These are phyloP conservation scores for Drosophila bocki DNA, from an alignment of 1,140 invertebrate genomes.

Conservation along the genomic window DNA sequence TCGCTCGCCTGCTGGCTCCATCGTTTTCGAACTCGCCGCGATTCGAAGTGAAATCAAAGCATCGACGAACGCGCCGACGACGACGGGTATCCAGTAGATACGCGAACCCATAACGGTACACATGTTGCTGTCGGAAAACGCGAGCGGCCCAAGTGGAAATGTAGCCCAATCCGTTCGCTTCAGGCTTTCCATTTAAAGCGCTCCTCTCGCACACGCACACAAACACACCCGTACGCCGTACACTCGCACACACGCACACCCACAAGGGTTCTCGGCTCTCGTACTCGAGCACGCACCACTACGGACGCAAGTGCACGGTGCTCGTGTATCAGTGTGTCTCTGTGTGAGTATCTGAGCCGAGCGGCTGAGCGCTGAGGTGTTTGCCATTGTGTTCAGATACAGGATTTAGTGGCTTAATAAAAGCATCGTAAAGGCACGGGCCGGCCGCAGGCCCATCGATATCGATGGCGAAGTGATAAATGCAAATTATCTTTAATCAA, in stretches of 20 bases:
- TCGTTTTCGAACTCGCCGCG: conserved; percentile 41
- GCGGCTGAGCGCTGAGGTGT: conserved; percentile 33
- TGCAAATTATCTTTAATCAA: conserved; percentile 44
- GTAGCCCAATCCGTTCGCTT: conserved; percentile 77
- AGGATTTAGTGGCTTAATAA: conserved; percentile 51
- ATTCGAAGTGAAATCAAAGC: conserved; percentile 68
- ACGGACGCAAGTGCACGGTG: conserved; percentile 31
- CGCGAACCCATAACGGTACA: conserved; percentile 80
- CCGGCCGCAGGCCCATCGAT: conserved; percentile 5
- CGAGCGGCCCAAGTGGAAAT: conserved; percentile 66
- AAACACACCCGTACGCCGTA: conserved; percentile 8
- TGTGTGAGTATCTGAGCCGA: conserved; percentile 40
- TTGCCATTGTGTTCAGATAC: conserved; percentile 48
- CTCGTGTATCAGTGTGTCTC: conserved; percentile 22
- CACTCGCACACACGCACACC: conserved; percentile 7
- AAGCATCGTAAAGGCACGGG: conserved; percentile 36
- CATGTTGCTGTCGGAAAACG: conserved; percentile 74
- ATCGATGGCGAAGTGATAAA: conserved; percentile 38
- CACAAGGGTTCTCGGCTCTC: conserved; percentile 38
- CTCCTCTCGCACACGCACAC: conserved; percentile 44
- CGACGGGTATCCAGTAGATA: conserved; percentile 75
- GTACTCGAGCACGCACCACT: conserved; percentile 25
- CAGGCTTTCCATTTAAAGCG: conserved; percentile 71
- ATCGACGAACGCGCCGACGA: conserved; percentile 44
- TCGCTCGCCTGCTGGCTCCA: conserved; percentile 8